Base-by-base conservation (phyloP, 2,113 vertebrate genomes). In the Pica pica region DNA sequence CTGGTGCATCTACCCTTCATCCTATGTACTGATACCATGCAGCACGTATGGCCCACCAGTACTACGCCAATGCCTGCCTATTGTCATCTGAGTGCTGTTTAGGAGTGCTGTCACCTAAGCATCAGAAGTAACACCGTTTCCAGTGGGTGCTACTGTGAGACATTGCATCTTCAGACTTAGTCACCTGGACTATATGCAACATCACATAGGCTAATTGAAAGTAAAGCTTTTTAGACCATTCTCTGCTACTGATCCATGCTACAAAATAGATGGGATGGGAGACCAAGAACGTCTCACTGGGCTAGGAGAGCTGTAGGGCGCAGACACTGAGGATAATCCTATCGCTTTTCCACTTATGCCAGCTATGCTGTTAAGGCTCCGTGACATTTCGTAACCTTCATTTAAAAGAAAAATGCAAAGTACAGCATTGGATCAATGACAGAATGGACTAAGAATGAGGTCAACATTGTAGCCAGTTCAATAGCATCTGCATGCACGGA, bases 311-410 rank as follows among this genome's bases (percentile, higher is more conserved):
- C 98, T 98, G 98, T 98, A 99, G 98, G 98, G 98, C 97, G 98
- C 98, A 97, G 98, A 98, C 98, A 98, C 98, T 96, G 98, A 98
- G 98, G 98, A 98, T 94, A 97, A 97, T 98, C 98, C 98, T 97
- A 98, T 98, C 97, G 98, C 98, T 97, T 98, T 98, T 98, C 98
- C 98, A 98, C 97, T 98, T 98, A 97, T 98, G 97, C 98, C 98
- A 98, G 97, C 98, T 98, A 98, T 98, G 98, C 98, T 98, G 98
- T 98, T 99, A 98, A 98, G 98, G 98, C 98, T 99, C 98, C 98
- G 98, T 98, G 98, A 98, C 98, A 98, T 98, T 98, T 99, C 98
- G 98, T 98, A 98, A 98, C 98, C 98, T 99, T 98, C 97, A 97
- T 98, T 98, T 98, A 97, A 98, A 98, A 98, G 98, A 99, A 98